Evolutionary conservation across 2,113 vertebrate genomes (phyloP).

Genomic region (Todiramphus saurophagus): DNA sequence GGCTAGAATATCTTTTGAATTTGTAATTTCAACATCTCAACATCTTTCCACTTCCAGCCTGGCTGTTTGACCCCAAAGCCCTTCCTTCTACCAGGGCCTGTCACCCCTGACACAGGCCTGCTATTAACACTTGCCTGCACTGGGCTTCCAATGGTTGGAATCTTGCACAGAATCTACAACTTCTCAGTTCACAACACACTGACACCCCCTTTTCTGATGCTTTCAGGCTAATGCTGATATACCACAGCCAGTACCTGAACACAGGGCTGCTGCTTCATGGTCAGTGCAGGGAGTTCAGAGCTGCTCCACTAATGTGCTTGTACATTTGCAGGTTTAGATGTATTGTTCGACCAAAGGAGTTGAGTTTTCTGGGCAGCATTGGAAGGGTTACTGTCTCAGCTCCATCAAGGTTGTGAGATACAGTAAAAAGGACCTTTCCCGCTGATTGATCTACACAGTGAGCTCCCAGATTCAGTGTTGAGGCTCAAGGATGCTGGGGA

Average conservation of each 20-base stretch:
- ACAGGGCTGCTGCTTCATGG: neutral
- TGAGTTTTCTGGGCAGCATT: neutral
- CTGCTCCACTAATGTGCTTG: neutral
- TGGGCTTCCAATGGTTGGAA: rapidly evolving
- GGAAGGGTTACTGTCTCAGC: neutral
- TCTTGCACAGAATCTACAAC: neutral
- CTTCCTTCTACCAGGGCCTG: neutral
- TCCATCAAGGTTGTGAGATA: neutral
- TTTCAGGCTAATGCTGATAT: neutral
- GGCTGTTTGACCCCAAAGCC: neutral
- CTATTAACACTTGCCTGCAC: neutral
- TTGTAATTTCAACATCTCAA: neutral
- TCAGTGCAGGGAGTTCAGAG: neutral
- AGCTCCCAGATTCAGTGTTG: neutral
- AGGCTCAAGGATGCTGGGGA: neutral
- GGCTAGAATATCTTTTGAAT: neutral
- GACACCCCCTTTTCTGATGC: neutral
- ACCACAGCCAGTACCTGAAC: neutral
- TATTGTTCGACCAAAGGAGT: neutral
- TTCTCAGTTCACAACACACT: neutral
- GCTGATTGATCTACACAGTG: neutral
- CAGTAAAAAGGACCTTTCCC: neutral
- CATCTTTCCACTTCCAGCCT: neutral
- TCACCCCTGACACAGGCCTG: neutral
- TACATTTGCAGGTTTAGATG: neutral